These are phyloP conservation scores for Dasyornis broadbenti DNA, from an alignment of 2,113 vertebrate genomes.

Conservation along the genomic window DNA sequence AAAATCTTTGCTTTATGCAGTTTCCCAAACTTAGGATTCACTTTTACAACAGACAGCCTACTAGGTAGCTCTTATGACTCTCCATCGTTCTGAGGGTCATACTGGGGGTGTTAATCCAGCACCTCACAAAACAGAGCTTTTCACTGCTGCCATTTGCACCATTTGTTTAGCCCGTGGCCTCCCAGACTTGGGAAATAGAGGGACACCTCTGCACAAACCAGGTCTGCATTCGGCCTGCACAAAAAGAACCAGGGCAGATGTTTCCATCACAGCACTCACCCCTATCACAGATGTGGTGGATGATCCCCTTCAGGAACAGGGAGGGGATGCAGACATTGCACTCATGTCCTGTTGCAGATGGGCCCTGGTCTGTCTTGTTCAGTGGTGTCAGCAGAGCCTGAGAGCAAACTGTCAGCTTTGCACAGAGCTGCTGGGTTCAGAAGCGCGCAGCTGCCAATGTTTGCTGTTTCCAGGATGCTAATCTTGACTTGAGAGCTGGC, in stretches of 20 bases:
- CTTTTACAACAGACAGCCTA: not conserved
- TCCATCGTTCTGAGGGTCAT: not conserved
- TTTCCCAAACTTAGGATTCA: not conserved
- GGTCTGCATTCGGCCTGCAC: not conserved
- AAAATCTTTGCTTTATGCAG: not conserved
- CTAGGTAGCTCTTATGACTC: not conserved
- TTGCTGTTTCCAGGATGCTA: constrained; percentile 1
- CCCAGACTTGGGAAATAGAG: not conserved
- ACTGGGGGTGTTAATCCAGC: not conserved
- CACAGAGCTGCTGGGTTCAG: not conserved
- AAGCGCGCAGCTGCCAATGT: not conserved
- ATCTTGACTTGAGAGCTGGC: not conserved
- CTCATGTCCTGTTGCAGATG: not conserved
- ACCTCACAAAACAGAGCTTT: not conserved
- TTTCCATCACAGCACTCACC: not conserved
- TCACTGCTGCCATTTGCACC: not conserved
- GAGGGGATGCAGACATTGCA: rapidly evolving
- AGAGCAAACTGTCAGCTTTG: not conserved
- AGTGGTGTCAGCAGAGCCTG: not conserved
- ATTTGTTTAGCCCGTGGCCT: not conserved
- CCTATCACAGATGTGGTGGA: not conserved
- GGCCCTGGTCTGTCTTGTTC: not conserved
- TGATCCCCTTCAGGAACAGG: not conserved
- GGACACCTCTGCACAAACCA: not conserved
- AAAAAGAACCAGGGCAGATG: not conserved